Conservation (phyloP, 53 echinoderm and acorn worm species). For the Apostichopus leukothele region DNA sequence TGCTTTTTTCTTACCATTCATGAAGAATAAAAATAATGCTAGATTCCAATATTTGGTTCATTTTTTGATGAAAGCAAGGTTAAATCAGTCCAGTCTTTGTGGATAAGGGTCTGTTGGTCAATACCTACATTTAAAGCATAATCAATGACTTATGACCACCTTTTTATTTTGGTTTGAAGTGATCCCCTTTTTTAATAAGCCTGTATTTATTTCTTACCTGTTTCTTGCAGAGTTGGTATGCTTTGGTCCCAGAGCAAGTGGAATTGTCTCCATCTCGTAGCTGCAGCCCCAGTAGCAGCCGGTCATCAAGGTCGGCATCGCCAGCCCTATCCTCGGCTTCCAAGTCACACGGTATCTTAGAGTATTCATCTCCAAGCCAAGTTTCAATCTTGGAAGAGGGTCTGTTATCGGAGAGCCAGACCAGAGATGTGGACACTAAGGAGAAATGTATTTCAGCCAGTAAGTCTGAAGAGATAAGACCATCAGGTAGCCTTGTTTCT, state of each 20-base stretch:
- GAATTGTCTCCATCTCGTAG: constrained; percentile 61
- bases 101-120: no score
- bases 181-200: no score
- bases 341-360: constrained; percentile 17
- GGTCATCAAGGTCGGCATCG: constrained; percentile 50
- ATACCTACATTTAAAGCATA: no score
- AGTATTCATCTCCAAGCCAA: constrained; percentile 39
- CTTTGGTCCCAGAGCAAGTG: constrained; percentile 67
- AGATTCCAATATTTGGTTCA: no score
- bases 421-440: not conserved
- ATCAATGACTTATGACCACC: no score
- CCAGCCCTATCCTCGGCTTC: constrained; percentile 22
- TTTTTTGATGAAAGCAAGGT: no score
- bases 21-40: no score
- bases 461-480: constrained; percentile 49
- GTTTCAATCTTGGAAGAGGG: not conserved
- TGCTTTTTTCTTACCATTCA: no score
- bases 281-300: constrained; percentile 40
- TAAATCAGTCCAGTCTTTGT: no score
- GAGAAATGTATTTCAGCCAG: not conserved
- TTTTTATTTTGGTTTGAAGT: no score
- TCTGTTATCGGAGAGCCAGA: not conserved
- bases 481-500: constrained; percentile 58
- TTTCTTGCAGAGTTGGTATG: constrained; percentile 68
- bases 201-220: not conserved